Conservation (phyloP, 2,888 invertebrate species). For the Idaea aversata region DNA sequence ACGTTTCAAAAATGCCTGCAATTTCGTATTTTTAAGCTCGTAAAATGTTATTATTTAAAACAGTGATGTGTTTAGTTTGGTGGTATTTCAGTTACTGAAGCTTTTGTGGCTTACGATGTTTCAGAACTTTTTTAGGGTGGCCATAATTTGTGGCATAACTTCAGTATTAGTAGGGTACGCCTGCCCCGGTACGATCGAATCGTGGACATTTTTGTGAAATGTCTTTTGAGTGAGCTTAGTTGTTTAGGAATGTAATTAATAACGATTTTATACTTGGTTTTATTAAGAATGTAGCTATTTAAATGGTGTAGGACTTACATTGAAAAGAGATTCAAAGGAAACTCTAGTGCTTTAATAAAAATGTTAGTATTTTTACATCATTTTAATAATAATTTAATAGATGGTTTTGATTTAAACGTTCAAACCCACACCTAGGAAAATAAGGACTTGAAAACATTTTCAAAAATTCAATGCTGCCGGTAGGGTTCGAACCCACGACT, state of each 20-base stretch:
- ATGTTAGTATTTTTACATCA: too few relatives aligned
- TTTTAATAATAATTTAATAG: too few relatives aligned
- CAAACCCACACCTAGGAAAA: too few relatives aligned
- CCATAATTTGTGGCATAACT: slow-evolving; percentile 18
- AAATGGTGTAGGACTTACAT: too few relatives aligned
- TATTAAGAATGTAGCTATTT: not conserved
- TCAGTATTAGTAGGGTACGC: not conserved
- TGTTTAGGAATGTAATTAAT: not conserved
- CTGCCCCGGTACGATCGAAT: not conserved
- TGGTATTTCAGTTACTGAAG: slow-evolving; percentile 61
- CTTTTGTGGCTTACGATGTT: slow-evolving; percentile 30
- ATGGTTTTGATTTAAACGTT: too few relatives aligned
- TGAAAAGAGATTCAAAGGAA: too few relatives aligned
- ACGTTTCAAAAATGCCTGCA: not conserved
- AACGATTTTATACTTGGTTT: not conserved
- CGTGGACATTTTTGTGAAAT: not conserved
- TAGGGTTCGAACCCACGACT: too few relatives aligned
- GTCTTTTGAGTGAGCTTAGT: not conserved
- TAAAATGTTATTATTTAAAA: not conserved
- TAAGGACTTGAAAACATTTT: too few relatives aligned
- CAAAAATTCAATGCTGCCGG: too few relatives aligned
- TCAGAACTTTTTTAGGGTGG: slow-evolving; percentile 24
- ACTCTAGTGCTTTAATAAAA: too few relatives aligned
- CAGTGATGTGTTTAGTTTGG: slow-evolving; percentile 40
- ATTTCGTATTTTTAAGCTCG: not conserved